Base-by-base conservation (phyloP, 2,113 vertebrate species). In the Pongo abelii region DNA sequence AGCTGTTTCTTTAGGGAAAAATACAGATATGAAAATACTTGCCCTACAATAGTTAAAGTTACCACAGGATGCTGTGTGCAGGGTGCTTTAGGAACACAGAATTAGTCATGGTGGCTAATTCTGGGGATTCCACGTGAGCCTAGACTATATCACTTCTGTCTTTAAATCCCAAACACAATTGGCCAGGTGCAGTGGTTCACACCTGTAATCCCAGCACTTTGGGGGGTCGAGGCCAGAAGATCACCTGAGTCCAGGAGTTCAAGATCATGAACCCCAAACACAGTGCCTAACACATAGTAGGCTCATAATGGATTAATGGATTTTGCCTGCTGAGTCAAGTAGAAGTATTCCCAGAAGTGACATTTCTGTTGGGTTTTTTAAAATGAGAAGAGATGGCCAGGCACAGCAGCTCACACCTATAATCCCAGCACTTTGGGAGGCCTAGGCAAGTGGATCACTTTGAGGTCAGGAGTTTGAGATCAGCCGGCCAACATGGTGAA, bases 291-390 rank as follows among this genome's bases (percentile, higher is more conserved):
- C 8, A 10, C 27, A 30, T 0, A 35, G 52, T 23, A 11, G 14
- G 25, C 38, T 75, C 6, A 0, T 46, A 46, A 48, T 11, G 61
- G 20, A 75, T 40, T 25, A 50, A 35, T 67, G 48, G 80, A n/a
- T 30, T 80, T 87, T 78, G 50, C 38, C 69, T 40, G 30, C 9
- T 35, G 30, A 87, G 78, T 77, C 40, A 57, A 77, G 25, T 9
- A 27, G 69, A 96, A 52, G 46, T 72, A 67, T 67, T 92, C 78
- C 61, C 52, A 38, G 52, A 78, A 94, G 35, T 87, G 69, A 75
- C 69, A 94, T 90, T 91, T 89, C 38, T 89, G 3, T 77, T 81
- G 50, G 72, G 74, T 72, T 96, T 96, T 81, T 93, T 40, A 74
- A 30, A 64, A 30, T 14, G 61, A 64, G 61, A 64, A 64, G 27